phyloP scores from a whole-genome alignment of 2,113 vertebrate species.

The Halcyon senegalensis region DNA sequence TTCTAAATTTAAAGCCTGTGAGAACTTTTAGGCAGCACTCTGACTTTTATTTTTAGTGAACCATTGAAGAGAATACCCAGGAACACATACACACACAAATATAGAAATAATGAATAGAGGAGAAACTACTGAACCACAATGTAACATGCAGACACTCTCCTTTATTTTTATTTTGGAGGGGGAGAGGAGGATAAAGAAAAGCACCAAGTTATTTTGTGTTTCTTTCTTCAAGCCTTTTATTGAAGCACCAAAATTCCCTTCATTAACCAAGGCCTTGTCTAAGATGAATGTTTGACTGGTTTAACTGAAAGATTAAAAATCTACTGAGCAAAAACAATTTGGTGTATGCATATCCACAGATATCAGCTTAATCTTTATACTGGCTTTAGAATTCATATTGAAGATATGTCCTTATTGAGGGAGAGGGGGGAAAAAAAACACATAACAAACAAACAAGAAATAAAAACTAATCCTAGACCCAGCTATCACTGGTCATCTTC shows the following conservation, averaged over 20 bases:
- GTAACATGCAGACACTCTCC: not conserved
- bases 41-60: not conserved
- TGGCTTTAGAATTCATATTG: not conserved
- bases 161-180: not conserved
- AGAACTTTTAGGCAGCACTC: not conserved
- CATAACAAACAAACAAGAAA: not conserved
- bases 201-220: not conserved
- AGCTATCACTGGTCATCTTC: not conserved
- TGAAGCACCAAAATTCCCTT: not conserved
- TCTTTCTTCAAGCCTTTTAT: not conserved
- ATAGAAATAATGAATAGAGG: not conserved
- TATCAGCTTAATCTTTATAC: not conserved
- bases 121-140: not conserved
- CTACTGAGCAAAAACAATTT: not conserved
- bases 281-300: not conserved
- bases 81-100: not conserved
- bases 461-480: not conserved
- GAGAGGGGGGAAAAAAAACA: not conserved
- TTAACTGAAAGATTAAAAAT: not conserved
- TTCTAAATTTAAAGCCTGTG: not conserved
- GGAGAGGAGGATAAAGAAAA: not conserved
- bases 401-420: not conserved
- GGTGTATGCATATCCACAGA: not conserved
- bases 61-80: not conserved
- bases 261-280: not conserved